These are phyloP conservation scores for Alethe castanea DNA, from an alignment of 2,113 vertebrate genomes.

Conservation along the genomic window DNA sequence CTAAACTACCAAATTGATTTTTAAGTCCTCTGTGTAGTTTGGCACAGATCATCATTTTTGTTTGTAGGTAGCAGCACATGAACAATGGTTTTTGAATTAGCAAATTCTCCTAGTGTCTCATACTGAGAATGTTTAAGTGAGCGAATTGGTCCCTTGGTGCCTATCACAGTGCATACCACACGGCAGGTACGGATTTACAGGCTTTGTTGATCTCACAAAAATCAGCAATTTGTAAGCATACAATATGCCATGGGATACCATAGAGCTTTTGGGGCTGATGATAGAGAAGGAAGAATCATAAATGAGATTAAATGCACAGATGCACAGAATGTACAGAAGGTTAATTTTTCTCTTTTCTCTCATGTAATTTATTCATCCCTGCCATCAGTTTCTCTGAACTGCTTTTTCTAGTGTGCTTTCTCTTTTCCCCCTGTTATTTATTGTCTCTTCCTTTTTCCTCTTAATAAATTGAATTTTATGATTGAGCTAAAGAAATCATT, in stretches of 20 bases:
- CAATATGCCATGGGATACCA: neutral
- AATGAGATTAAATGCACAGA: neutral
- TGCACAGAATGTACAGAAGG: neutral
- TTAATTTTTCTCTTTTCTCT: neutral
- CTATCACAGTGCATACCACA: neutral
- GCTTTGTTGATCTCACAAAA: neutral
- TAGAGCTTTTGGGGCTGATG: neutral
- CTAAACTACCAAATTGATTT: neutral
- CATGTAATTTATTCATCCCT: neutral
- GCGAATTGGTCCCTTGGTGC: neutral
- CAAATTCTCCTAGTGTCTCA: neutral
- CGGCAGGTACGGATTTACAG: neutral
- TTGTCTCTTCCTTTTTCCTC: neutral
- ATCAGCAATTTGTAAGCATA: neutral
- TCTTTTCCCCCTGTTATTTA: neutral
- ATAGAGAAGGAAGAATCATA: neutral
- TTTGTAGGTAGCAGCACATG: neutral
- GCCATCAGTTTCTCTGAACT: neutral
- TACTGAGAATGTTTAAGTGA: neutral
- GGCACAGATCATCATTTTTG: neutral
- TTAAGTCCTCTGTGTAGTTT: neutral
- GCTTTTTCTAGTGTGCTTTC: neutral
- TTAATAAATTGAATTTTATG: neutral
- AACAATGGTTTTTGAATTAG: neutral
- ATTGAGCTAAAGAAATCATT: neutral